Evolutionary conservation across 2,113 vertebrate species (phyloP).

Genomic region (Ictalurus furcatus): DNA sequence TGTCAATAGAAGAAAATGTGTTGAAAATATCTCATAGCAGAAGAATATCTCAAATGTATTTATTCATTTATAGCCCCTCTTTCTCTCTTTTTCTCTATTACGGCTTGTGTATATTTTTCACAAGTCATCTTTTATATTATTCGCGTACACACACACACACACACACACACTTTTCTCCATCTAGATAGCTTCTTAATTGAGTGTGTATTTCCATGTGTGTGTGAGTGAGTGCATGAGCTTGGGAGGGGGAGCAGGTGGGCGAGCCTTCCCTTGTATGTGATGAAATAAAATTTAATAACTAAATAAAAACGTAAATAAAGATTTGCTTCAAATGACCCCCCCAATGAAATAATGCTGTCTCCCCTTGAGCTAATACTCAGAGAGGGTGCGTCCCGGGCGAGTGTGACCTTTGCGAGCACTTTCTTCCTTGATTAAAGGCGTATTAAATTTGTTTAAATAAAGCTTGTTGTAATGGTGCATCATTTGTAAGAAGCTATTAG

Average conservation of each 20-base stretch:
- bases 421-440: slow-evolving; percentile 99
- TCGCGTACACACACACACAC: slow-evolving; percentile 50
- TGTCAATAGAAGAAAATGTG: not conserved
- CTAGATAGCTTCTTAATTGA: slow-evolving; percentile 91
- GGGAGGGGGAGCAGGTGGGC: slow-evolving; percentile 73
- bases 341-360: slow-evolving; percentile 88
- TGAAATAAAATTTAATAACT: slow-evolving; percentile 99
- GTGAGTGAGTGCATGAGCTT: slow-evolving; percentile 41
- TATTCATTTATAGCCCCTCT: not conserved
- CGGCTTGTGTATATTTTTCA: slow-evolving; percentile 60
- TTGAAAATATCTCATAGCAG: not conserved
- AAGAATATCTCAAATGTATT: not conserved
- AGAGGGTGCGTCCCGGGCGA: slow-evolving; percentile 87
- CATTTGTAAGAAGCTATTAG: slow-evolving; percentile 99
- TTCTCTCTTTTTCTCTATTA: slow-evolving; percentile 33
- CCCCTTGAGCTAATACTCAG: slow-evolving; percentile 94
- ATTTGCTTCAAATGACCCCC: slow-evolving; percentile 96
- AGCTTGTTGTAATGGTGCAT: slow-evolving; percentile 99
- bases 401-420: slow-evolving; percentile 98
- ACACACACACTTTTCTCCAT: slow-evolving; percentile 67
- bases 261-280: slow-evolving; percentile 69
- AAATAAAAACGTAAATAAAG: slow-evolving; percentile 99
- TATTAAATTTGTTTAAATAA: slow-evolving; percentile 99
- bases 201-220: slow-evolving; percentile 55
- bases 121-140: slow-evolving; percentile 72